phyloP scores from a whole-genome alignment of 2,797 vertebrate genomes.

The Mallotus villosus region DNA sequence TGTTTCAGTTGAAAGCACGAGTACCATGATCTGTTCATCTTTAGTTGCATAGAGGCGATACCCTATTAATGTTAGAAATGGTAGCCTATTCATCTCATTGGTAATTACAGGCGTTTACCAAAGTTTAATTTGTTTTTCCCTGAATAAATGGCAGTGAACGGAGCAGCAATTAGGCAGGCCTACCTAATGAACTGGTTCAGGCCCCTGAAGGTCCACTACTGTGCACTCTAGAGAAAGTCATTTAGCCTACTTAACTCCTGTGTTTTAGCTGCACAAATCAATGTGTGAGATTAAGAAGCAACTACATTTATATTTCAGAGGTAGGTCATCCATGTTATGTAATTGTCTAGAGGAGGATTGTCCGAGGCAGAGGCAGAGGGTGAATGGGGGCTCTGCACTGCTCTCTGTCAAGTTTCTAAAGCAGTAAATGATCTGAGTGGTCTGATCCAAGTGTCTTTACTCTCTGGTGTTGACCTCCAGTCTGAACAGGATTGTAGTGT shows the following conservation, averaged over 20 bases:
- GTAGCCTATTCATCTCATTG: not conserved
- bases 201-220: slow-evolving; percentile 45
- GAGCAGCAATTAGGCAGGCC: not conserved
- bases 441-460: no score
- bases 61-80: not conserved
- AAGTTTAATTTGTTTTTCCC: not conserved
- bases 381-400: no score
- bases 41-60: not conserved
- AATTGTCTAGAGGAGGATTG: not conserved
- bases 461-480: not conserved
- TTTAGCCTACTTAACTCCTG: not conserved
- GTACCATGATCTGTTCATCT: not conserved
- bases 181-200: slow-evolving; percentile 57
- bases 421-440: no score
- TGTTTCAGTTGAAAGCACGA: not conserved
- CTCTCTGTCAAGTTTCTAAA: no score
- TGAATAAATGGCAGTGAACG: not conserved
- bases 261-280: slow-evolving; percentile 26
- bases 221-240: slow-evolving; percentile 19
- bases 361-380: no score
- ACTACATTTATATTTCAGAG: no score
- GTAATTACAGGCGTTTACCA: not conserved
- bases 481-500: not conserved
- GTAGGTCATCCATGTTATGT: slow-evolving; percentile 26
- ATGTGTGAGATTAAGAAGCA: slow-evolving; percentile 26